Evolutionary conservation across 2,797 vertebrate species (phyloP), one percentile per base, ranked within the genome.

Genomic region (Acanthurus lineatus): DNA sequence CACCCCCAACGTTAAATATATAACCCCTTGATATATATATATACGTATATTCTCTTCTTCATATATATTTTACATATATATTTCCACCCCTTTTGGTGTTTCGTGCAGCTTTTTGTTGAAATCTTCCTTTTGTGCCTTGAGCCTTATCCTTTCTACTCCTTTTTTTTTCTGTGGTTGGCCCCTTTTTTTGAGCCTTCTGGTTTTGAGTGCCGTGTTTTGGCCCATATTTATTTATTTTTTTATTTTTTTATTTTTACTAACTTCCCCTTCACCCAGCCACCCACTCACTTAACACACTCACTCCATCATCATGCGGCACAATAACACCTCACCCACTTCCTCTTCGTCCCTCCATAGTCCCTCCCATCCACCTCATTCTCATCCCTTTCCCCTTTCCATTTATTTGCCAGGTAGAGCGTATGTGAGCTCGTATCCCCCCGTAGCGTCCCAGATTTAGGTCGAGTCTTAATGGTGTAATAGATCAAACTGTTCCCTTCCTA

Each of bases 1-100:
- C 92, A 89, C 71, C 91, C 93, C 94, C 92, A 93, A 95, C 68
- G 87, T 90, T 92, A 85, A 93, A 90, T 88, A 90, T 87, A 92
- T 93, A 91, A 93, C 89, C 88, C 88, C 88, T 94, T 91, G 32
- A 35, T 73, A 84, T 92, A 85, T 93, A 90, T 93, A 90, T 83
- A 85, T 84, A 76, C 86, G 64, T 86, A 76, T 92, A 85, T 73
- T 87, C 86, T 91, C 88, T 76, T 82, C 85, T 88, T 86, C 80
- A 92, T 92, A 92, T 93, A 91, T 93, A 90, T 93, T 87, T 86
- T 68, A 81, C 75, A 90, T 84, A 89, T 86, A 81, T 84, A 83
- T 83, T 81, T 85, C 63, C 82, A 82, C 72, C 89, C 76, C 69
- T 85, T 92, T 91, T 92, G 93, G 93, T 93, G 92, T 94, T 93